Percentiles rank a stretch among this genome's conserved stretches.
These are phyloP conservation scores for Thyatira batis DNA, from an alignment of 2,888 invertebrate species.

Conservation along the genomic window DNA sequence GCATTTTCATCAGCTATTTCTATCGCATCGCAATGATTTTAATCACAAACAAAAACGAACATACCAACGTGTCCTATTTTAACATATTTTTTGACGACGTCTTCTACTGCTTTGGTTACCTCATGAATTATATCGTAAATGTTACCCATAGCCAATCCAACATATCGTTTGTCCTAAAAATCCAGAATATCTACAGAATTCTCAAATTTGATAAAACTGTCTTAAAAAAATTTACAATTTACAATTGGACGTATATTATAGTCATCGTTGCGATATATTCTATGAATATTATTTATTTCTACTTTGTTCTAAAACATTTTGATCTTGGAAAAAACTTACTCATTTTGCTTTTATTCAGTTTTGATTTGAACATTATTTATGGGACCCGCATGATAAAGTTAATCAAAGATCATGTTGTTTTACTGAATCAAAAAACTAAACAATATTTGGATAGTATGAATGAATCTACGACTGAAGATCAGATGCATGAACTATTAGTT, in stretches of 20 bases:
- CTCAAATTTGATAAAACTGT: background rate
- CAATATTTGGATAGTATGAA: background rate
- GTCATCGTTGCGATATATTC: background rate
- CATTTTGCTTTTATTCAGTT: background rate
- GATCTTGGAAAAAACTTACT: background rate
- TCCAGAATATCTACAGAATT: background rate
- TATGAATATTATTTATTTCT: background rate
- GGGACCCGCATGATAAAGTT: background rate
- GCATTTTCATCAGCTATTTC: background rate
- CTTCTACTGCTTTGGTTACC: background rate
- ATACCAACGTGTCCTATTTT: background rate
- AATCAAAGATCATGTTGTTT: background rate
- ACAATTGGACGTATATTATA: background rate
- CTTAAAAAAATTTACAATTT: background rate
- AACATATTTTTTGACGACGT: background rate
- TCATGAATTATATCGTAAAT: background rate
- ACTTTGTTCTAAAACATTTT: background rate
- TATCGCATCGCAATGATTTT: background rate
- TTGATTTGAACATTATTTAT: background rate
- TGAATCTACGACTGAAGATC: background rate
- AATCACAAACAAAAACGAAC: background rate
- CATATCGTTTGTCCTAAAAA: background rate
- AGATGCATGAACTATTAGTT: background rate
- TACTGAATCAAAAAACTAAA: background rate
- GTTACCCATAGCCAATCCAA: background rate